A percentile compares a stretch with the other conserved stretches of the same genome.
phyloP scores from a whole-genome alignment of 2,797 vertebrate species.

The Setipinna tenuifilis region DNA sequence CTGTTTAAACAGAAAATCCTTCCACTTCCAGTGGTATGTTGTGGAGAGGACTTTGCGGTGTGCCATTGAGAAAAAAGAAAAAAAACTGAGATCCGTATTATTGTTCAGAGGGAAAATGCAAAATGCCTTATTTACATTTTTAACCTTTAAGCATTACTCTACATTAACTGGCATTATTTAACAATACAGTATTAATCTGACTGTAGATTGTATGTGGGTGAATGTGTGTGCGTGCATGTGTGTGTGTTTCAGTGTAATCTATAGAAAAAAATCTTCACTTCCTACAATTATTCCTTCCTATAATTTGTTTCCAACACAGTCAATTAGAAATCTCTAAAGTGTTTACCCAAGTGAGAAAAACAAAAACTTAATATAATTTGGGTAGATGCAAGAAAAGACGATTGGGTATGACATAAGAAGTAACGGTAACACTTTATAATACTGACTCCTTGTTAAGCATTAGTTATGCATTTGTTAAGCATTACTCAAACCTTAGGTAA shows the following conservation, averaged over 20 bases:
- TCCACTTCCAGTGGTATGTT: background rate
- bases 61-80: too few species aligned
- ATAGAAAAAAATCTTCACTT: slow-evolving; percentile 26
- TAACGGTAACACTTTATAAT: too few species aligned
- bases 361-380: slow-evolving; percentile 42
- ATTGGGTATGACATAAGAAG: slow-evolving; percentile 48
- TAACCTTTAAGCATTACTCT: background rate
- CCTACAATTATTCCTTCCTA: slow-evolving; percentile 26
- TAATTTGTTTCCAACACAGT: slow-evolving; percentile 48
- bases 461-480: too few species aligned
- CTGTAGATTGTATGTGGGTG: background rate
- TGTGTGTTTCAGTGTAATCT: slow-evolving; percentile 45
- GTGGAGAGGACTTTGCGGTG: background rate
- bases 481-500: too few species aligned
- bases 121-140: background rate
- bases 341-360: slow-evolving; percentile 54
- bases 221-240: background rate
- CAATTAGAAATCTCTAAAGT: slow-evolving; percentile 56
- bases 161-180: background rate
- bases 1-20: background rate
- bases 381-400: slow-evolving; percentile 42
- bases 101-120: background rate
- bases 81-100: background rate
- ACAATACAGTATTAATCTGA: background rate
- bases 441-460: too few species aligned